Evolutionary conservation across 2,888 invertebrate species (phyloP).

Genomic region (Sarcophaga subvicina): DNA sequence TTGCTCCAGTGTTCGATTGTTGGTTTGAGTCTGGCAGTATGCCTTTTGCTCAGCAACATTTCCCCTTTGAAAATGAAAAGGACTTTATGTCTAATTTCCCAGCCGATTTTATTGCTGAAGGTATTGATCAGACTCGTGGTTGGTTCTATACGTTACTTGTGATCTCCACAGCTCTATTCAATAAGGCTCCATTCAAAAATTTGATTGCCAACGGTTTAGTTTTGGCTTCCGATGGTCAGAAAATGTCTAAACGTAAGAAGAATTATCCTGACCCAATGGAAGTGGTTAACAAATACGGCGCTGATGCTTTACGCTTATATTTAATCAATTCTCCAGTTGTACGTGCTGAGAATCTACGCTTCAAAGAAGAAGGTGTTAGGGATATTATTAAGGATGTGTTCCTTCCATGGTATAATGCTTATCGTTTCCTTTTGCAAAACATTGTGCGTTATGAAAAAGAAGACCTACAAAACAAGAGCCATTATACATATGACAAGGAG

Average conservation of each 20-base stretch:
- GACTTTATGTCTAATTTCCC: constrained; percentile 96
- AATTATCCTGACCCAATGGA: constrained; percentile 99
- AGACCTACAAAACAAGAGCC: constrained; percentile 81
- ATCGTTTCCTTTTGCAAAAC: constrained; percentile 96
- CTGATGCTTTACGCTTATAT: constrained; percentile 97
- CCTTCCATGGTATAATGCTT: constrained; percentile 97
- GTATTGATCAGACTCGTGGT: constrained; percentile 98
- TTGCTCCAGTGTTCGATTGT: constrained; percentile 98
- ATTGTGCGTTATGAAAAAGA: constrained; percentile 91
- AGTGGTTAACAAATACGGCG: constrained; percentile 95
- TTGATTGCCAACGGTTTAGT: constrained; percentile 98
- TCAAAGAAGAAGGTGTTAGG: constrained; percentile 98
- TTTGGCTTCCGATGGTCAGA: constrained; percentile 98
- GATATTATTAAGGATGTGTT: constrained; percentile 99
- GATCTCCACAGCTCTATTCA: constrained; percentile 96
- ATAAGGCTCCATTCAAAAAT: constrained; percentile 98
- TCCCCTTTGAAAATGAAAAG: constrained; percentile 95
- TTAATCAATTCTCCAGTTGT: constrained; percentile 99
- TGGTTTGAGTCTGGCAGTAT: constrained; percentile 99
- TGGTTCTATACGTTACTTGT: constrained; percentile 99
- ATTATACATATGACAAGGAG: constrained; percentile 84
- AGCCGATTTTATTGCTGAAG: constrained; percentile 99
- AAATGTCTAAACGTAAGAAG: constrained; percentile 99
- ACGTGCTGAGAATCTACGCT: constrained; percentile 96
- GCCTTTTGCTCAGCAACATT: constrained; percentile 99